Conservation (phyloP, 2,113 vertebrate genomes). For the Microtus ochrogaster region DNA sequence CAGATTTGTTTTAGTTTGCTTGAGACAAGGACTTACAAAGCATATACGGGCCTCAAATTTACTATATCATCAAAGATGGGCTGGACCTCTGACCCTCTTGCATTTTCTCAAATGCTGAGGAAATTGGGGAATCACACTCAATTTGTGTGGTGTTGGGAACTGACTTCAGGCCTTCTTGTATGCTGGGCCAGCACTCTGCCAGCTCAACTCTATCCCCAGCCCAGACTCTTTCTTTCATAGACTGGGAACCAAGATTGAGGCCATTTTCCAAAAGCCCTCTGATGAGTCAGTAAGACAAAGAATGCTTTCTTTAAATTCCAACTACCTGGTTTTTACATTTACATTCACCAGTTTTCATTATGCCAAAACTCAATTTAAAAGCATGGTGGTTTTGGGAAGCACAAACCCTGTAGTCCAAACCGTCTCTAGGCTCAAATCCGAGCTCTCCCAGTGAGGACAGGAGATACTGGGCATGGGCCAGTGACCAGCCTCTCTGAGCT, state of each 20-base stretch:
- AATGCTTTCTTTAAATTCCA: not conserved
- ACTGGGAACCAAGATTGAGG: not conserved
- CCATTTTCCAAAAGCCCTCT: not conserved
- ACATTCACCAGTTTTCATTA: not conserved
- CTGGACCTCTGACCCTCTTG: not conserved
- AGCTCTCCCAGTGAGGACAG: not conserved
- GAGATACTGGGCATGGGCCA: not conserved
- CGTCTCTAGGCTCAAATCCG: constrained; percentile 54
- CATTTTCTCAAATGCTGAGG: not conserved
- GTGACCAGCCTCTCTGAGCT: not conserved
- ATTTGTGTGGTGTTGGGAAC: not conserved
- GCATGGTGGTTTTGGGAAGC: not conserved
- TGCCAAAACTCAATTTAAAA: constrained; percentile 46
- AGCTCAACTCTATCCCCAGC: not conserved
- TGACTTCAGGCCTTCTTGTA: not conserved
- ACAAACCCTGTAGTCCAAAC: not conserved
- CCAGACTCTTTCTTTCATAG: not conserved
- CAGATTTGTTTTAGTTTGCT: not conserved
- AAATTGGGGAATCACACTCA: not conserved
- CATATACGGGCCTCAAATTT: not conserved
- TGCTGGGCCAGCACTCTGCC: not conserved
- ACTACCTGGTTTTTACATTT: constrained; percentile 18
- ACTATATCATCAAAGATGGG: too few species aligned
- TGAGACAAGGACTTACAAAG: not conserved
- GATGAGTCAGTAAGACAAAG: not conserved